phyloP scores from a whole-genome alignment of 92 coral and sea anemone species.

The Pocillopora grandis region DNA sequence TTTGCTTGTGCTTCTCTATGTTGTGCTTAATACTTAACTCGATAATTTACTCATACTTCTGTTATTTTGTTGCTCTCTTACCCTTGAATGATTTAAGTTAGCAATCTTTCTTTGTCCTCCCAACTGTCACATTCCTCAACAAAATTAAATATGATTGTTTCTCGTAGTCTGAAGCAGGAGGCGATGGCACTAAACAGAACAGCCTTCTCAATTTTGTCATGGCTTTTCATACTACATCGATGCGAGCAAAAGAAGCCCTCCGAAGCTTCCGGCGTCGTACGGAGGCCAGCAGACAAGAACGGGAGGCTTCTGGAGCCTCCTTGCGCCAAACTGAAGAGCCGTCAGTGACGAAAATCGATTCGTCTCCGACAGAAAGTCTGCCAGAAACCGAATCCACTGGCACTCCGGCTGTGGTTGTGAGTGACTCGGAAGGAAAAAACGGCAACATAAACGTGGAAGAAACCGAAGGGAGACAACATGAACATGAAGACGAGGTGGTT shows the following conservation, averaged over 20 bases:
- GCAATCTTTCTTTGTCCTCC: neutral
- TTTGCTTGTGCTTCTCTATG: too few species aligned
- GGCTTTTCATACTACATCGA: constrained; percentile 87
- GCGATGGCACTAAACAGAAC: constrained; percentile 52
- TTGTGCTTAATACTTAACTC: too few species aligned
- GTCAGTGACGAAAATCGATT: neutral
- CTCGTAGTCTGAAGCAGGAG: constrained; percentile 7
- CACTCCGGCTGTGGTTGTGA: constrained; percentile 5
- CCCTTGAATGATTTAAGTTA: too few species aligned
- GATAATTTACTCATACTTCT: too few species aligned
- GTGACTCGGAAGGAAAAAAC: constrained; percentile 4
- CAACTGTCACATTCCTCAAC: neutral
- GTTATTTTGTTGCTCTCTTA: too few species aligned
- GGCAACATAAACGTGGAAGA: neutral
- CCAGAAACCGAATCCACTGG: neutral
- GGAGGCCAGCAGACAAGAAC: constrained; percentile 34
- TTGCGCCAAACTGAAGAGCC: neutral
- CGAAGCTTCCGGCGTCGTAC: constrained; percentile 69
- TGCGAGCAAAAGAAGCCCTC: constrained; percentile 85
- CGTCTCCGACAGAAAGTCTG: constrained; percentile 5
- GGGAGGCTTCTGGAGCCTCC: constrained; percentile 12
- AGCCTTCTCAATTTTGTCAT: constrained; percentile 78
- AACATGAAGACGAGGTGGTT: constrained; percentile 1
- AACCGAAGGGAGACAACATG: constrained; percentile 12
- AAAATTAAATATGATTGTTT: neutral